Evolutionary conservation across 2,113 vertebrate genomes (phyloP).

Genomic region (Chiloscyllium plagiosum): DNA sequence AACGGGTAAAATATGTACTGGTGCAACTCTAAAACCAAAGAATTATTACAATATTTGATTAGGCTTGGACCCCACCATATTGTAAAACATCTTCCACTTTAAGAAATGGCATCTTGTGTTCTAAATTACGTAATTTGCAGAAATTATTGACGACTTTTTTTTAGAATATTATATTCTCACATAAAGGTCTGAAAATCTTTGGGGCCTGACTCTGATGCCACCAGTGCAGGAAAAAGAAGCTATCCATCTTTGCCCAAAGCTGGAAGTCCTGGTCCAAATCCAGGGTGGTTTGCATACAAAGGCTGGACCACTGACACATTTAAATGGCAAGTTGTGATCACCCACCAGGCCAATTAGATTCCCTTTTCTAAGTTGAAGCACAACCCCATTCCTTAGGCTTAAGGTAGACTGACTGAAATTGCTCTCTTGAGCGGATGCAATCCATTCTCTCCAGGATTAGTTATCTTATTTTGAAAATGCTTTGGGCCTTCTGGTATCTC

Average conservation of each 20-base stretch:
- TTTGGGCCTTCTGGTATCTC: not conserved
- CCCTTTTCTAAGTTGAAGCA: not conserved
- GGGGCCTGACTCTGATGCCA: not conserved
- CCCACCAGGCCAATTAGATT: not conserved
- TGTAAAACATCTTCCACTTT: not conserved
- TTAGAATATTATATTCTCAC: not conserved
- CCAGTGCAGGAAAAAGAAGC: not conserved
- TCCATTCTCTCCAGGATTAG: not conserved
- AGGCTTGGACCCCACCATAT: not conserved
- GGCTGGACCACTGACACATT: not conserved
- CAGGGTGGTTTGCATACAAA: not conserved
- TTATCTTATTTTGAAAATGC: not conserved
- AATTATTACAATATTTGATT: not conserved
- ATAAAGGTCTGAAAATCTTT: not conserved
- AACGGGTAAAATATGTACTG: not conserved
- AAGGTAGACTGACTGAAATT: not conserved
- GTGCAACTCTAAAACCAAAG: not conserved
- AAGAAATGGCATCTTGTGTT: not conserved
- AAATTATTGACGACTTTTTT: not conserved
- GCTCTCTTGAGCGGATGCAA: not conserved
- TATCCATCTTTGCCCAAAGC: not conserved
- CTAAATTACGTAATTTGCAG: not conserved
- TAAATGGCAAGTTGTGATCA: not conserved
- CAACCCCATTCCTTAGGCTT: not conserved
- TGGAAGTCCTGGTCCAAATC: not conserved